A percentile compares a stretch with the other conserved stretches of the same genome.
phyloP scores from a whole-genome alignment of 30 jellyfish, hydroid and myxozoan species.

The Rhopilema esculentum region DNA sequence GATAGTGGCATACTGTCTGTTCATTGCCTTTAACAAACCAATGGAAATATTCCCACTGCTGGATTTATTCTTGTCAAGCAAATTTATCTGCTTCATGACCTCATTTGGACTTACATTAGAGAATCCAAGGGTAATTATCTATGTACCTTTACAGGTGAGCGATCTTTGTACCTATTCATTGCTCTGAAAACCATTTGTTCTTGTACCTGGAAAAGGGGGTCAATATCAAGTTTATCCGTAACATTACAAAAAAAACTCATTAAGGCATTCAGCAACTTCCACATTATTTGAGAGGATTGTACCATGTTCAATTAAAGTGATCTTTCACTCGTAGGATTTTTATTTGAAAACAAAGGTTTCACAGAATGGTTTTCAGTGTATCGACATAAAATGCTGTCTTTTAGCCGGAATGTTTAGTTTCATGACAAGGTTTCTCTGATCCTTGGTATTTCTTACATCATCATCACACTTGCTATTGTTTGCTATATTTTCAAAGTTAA shows the following conservation, averaged over 20 bases:
- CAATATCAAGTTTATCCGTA: conserved; percentile 39
- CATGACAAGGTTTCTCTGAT: too few species aligned
- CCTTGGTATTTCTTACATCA: too few species aligned
- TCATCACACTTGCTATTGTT: too few species aligned
- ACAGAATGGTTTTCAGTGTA: too few species aligned
- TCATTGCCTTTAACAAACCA: conserved; percentile 19
- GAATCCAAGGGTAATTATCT: not conserved
- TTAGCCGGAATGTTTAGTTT: too few species aligned
- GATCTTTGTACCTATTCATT: conserved; percentile 19
- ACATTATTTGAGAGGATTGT: conserved; percentile 50
- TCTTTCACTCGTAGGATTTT: not conserved
- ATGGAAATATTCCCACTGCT: conserved; percentile 18
- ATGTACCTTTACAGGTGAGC: conserved; percentile 1
- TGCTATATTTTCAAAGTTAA: not conserved
- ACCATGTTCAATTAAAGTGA: conserved; percentile 18
- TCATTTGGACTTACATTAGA: conserved; percentile 35
- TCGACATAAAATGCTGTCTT: too few species aligned
- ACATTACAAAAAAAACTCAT: conserved; percentile 11
- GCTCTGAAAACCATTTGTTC: conserved; percentile 37
- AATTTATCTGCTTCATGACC: conserved; percentile 41
- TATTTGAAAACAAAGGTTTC: not conserved
- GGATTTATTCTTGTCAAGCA: conserved; percentile 32
- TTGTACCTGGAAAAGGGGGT: conserved; percentile 19
- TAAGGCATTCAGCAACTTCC: conserved; percentile 41
- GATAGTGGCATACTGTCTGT: conserved; percentile 26